phyloP scores from a whole-genome alignment of 2,797 vertebrate species.

The Calcarius lapponicus region DNA sequence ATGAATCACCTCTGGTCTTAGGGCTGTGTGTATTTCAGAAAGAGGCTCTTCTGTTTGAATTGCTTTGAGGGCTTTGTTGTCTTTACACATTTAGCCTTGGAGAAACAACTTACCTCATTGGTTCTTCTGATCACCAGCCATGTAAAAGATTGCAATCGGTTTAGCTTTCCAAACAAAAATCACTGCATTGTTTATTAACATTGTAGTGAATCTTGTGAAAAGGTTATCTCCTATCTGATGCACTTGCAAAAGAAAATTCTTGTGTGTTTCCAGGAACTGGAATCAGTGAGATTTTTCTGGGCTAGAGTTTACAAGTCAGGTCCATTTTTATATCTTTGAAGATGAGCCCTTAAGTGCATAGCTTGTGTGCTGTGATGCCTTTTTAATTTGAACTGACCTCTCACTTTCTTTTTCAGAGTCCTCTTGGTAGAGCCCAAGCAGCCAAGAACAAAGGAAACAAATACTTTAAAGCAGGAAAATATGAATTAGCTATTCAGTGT shows the following conservation, averaged over 20 bases:
- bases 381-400: background rate
- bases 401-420: slow-evolving; percentile 80
- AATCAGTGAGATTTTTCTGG: background rate
- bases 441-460: slow-evolving; percentile 99
- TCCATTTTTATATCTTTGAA: background rate
- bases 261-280: background rate
- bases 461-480: slow-evolving; percentile 97
- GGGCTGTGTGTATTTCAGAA: background rate
- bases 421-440: slow-evolving; percentile 91
- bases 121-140: background rate
- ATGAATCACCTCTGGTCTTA: background rate
- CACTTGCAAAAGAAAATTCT: background rate
- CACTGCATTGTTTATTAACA: background rate
- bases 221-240: background rate
- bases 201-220: background rate
- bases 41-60: background rate
- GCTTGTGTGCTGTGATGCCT: background rate
- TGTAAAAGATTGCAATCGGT: background rate
- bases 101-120: background rate
- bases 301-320: background rate
- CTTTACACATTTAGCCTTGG: background rate
- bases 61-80: background rate
- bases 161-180: background rate
- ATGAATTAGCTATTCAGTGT: slow-evolving; percentile 96
- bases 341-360: background rate